Evolutionary conservation across 92 coral and sea anemone genomes (phyloP).

Genomic region (Metridium senile): DNA sequence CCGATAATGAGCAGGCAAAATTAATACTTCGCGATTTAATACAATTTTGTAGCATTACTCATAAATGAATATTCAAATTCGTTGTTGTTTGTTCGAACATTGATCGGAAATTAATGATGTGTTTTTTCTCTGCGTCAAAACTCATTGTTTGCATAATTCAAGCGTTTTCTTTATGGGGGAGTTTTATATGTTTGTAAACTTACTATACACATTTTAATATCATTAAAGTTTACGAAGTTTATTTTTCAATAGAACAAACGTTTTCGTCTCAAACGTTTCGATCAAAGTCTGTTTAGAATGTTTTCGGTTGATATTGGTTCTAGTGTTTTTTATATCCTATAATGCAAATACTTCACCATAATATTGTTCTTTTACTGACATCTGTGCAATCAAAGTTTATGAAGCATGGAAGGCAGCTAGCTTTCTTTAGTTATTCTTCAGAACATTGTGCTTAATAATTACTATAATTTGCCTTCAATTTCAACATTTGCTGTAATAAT

Average conservation of each 20-base stretch:
- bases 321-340: neutral
- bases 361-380: constrained; percentile 2
- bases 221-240: too few species aligned
- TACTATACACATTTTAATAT: neutral
- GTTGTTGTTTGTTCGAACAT: neutral
- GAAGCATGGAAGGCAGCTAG: neutral
- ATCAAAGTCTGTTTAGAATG: too few species aligned
- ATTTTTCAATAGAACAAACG: too few species aligned
- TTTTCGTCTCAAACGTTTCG: too few species aligned
- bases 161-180: neutral
- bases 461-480: neutral
- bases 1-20: neutral
- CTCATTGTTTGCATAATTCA: neutral
- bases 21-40: neutral
- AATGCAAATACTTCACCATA: constrained; percentile 9
- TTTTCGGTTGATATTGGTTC: too few species aligned
- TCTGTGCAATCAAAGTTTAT: constrained; percentile 1
- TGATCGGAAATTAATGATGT: neutral
- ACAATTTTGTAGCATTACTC: neutral
- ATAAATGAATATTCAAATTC: neutral
- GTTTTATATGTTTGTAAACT: too few species aligned
- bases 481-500: neutral
- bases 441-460: neutral
- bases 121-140: neutral
- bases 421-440: neutral